Conservation (phyloP, 23 tunicate species). For the Ciona savignyi region DNA sequence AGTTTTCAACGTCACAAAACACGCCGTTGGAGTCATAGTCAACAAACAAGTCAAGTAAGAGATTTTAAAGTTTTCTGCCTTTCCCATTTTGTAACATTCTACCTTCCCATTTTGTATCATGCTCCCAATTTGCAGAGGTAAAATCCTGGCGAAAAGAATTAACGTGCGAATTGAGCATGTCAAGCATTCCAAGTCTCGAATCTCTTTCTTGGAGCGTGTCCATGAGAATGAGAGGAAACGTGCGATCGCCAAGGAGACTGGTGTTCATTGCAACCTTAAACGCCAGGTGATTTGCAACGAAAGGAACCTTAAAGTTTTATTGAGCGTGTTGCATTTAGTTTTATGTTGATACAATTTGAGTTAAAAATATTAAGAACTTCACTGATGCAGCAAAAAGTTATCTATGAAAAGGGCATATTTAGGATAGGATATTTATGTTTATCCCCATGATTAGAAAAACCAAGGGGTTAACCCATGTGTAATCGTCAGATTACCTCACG, state of each 20-base stretch:
- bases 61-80: background rate
- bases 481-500: too few species aligned
- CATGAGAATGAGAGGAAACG: constrained; percentile 57
- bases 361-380: too few species aligned
- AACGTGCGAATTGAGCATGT: constrained; percentile 97
- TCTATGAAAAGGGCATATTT: too few species aligned
- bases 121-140: constrained; percentile 22
- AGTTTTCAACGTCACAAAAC: constrained; percentile 86
- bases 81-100: background rate
- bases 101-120: background rate
- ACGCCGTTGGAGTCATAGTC: constrained; percentile 98
- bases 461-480: too few species aligned
- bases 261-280: constrained; percentile 32
- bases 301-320: background rate
- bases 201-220: constrained; percentile 59
- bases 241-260: constrained; percentile 60
- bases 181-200: constrained; percentile 84
- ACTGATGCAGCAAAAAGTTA: too few species aligned
- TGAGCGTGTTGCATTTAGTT: background rate
- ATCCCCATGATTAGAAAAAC: too few species aligned
- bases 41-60: constrained; percentile 93
- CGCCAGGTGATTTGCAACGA: constrained; percentile 37
- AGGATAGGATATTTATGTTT: too few species aligned
- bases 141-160: constrained; percentile 91
- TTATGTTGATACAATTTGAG: background rate